These are phyloP conservation scores for Tridacna crocea DNA, from an alignment of 2,888 invertebrate genomes.

Conservation along the genomic window DNA sequence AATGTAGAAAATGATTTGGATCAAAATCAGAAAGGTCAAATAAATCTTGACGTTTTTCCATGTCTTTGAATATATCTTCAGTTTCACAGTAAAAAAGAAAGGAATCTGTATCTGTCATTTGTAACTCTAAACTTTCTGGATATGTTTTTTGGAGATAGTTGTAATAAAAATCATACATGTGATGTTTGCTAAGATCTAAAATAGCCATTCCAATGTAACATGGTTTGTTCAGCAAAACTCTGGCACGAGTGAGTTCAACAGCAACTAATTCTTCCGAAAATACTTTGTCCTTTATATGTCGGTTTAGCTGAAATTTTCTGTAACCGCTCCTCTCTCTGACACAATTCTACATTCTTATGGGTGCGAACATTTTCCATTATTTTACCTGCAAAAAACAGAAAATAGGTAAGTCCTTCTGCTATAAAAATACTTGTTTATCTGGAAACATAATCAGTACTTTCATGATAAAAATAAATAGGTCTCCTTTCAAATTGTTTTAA, in stretches of 20 bases:
- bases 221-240: conserved; percentile 27
- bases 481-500: no score
- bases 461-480: no score
- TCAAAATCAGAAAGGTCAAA: conserved; percentile 34
- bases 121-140: conserved; percentile 25
- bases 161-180: conserved; percentile 83
- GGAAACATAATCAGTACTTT: no score
- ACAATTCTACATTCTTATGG: conserved; percentile 18
- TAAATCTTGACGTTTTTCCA: conserved; percentile 19
- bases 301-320: conserved; percentile 29
- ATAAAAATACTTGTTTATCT: no score
- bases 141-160: conserved; percentile 57
- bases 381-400: conserved; percentile 15
- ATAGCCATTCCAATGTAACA: conserved; percentile 31
- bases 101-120: conserved; percentile 58
- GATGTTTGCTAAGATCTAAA: conserved; percentile 81
- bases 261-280: conserved; percentile 33
- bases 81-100: conserved; percentile 43
- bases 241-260: neutral
- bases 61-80: conserved; percentile 49
- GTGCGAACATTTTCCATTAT: conserved; percentile 23
- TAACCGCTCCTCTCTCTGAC: conserved; percentile 8
- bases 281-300: conserved; percentile 17
- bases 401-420: neutral
- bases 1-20: conserved; percentile 17